These are phyloP conservation scores for Coleophora flavipennella DNA, from an alignment of 2,888 invertebrate genomes.

Conservation along the genomic window DNA sequence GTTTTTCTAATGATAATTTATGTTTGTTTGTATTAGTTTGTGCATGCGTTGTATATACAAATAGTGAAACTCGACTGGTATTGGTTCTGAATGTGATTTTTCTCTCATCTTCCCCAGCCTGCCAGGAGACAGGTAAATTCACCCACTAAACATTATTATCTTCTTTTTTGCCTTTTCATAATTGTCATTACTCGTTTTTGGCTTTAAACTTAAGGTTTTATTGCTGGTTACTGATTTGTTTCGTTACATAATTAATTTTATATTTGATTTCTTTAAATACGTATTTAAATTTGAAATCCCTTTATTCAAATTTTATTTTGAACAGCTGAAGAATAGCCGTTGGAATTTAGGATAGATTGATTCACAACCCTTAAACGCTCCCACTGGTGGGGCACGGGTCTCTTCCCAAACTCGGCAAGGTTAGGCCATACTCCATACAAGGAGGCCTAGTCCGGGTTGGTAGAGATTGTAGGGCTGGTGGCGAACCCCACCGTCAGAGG, in stretches of 20 bases:
- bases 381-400: too few species aligned
- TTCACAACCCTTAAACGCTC: too few species aligned
- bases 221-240: slow-evolving; percentile 11
- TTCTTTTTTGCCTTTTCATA: slow-evolving; percentile 13
- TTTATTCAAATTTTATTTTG: too few species aligned
- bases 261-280: too few species aligned
- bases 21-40: slow-evolving; percentile 19
- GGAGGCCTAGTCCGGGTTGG: too few species aligned
- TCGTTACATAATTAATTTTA: slow-evolving; percentile 5
- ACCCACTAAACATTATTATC: slow-evolving; percentile 24
- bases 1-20: neutral
- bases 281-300: too few species aligned
- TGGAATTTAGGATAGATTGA: too few species aligned
- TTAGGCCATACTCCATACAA: too few species aligned
- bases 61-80: slow-evolving; percentile 59
- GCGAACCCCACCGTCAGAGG: too few species aligned
- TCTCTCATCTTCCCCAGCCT: slow-evolving; percentile 72
- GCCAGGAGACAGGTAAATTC: slow-evolving; percentile 71
- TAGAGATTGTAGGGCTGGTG: too few species aligned
- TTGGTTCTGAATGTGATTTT: slow-evolving; percentile 71
- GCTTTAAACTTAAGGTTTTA: slow-evolving; percentile 9
- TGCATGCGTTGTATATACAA: slow-evolving; percentile 54
- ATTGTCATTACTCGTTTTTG: slow-evolving; percentile 5
- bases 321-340: too few species aligned
- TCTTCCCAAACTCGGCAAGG: too few species aligned